Evolutionary conservation across 2,113 vertebrate species (phyloP), one percentile per base, ranked within the genome.

Genomic region (Tympanuchus pallidicinctus): DNA sequence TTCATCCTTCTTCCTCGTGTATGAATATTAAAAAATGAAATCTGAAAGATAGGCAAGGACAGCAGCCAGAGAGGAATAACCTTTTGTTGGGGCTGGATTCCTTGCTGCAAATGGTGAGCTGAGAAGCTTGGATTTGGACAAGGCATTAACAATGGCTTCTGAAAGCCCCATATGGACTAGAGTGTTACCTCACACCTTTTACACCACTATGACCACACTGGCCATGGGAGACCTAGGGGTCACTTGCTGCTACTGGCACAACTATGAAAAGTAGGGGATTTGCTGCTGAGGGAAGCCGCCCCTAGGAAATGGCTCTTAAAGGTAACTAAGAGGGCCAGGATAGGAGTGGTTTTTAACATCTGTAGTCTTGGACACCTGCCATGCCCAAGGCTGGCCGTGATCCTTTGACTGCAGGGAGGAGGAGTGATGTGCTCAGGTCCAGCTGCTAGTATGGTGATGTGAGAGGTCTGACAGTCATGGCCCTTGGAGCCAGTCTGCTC

Each of bases 301-400:
- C 43, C 32, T 52, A 72, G 69, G 36, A 89, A 89, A 75, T 24
- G 5, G 81, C 12, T 84, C 59, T 30, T 84, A 42, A 80, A 48
- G 22, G 57, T 52, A 80, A 13, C 15, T 19, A 69, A 66, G 77
- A 77, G 30, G 3, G 18, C 17, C 50, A 75, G 71, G 64, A 72
- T 24, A 70, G 25, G 7, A 66, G n/a, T 76, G 43, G 60, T 54
- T 21, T 6, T 42, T 32, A 36, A 21, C 56, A 66, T 69, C 48
- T 82, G 54, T 48, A 93, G 43, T 59, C 38, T 76, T 91, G 65
- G 69, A 61, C 56, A 43, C 82, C 82, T 86, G 32, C 47, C 43
- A 65, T 32, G 14, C 14, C 22, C 30, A 69, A 57, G 25, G 64
- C 65, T 72, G 30, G 24, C 12, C 86, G 28, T n/a, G 34, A 8